Conservation (phyloP, 2,888 invertebrate species). For the Drosophila borborema region DNA sequence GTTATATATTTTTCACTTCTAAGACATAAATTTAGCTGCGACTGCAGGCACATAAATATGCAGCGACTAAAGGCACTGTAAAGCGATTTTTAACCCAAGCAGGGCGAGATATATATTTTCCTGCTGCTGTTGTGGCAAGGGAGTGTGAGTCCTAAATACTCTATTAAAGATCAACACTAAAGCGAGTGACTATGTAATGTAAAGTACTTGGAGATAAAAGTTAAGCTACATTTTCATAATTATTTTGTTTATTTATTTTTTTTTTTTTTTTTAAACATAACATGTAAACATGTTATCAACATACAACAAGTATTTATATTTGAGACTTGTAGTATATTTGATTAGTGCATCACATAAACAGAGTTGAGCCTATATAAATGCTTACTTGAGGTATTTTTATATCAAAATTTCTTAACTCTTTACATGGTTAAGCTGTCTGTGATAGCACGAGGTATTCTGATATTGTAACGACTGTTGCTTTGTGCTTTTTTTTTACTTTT, state of each 20-base stretch:
- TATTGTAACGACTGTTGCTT: slow-evolving; percentile 1
- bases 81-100: slow-evolving; percentile 44
- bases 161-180: slow-evolving; percentile 10
- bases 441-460: slow-evolving; percentile 7
- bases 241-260: not conserved
- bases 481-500: slow-evolving; percentile 2
- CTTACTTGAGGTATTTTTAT: not conserved
- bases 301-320: not conserved
- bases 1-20: slow-evolving; percentile 80
- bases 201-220: not conserved
- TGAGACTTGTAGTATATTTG: not conserved
- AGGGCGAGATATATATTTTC: slow-evolving; percentile 22
- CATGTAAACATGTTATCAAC: too few relatives aligned
- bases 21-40: slow-evolving; percentile 72
- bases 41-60: slow-evolving; percentile 70
- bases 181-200: not conserved
- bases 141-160: slow-evolving; percentile 10
- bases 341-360: not conserved
- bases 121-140: slow-evolving; percentile 1
- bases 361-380: not conserved
- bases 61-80: slow-evolving; percentile 37
- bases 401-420: not conserved
- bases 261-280: too few relatives aligned
- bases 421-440: not conserved
- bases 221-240: not conserved